Conservation (phyloP, 2,888 invertebrate species). For the Ceramica pisi region DNA sequence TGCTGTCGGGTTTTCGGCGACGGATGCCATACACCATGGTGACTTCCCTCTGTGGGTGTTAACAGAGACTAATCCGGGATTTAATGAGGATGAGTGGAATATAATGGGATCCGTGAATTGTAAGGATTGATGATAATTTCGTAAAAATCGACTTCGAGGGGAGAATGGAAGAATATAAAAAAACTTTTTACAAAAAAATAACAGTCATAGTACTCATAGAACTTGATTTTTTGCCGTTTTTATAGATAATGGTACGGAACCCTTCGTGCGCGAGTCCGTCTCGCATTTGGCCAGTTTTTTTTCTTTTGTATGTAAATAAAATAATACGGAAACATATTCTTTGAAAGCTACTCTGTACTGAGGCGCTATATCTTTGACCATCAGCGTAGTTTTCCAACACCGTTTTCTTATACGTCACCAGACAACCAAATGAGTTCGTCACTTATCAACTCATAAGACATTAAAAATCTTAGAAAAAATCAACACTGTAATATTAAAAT, state of each 20-base stretch:
- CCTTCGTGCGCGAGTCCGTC: too few relatives aligned
- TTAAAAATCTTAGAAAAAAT: slow-evolving; percentile 8
- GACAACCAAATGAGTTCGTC: not conserved
- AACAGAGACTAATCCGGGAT: slow-evolving; percentile 33
- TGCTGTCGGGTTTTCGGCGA: slow-evolving; percentile 25
- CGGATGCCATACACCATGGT: slow-evolving; percentile 26
- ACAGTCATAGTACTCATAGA: too few relatives aligned
- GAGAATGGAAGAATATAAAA: too few relatives aligned
- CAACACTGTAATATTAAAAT: slow-evolving; percentile 1
- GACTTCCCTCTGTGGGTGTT: slow-evolving; percentile 32
- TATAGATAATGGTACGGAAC: too few relatives aligned
- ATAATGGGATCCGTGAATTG: slow-evolving; percentile 27
- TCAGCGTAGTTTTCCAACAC: not conserved
- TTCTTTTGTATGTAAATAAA: too few relatives aligned
- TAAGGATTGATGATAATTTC: slow-evolving; percentile 14
- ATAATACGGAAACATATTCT: too few relatives aligned
- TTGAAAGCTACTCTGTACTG: too few relatives aligned
- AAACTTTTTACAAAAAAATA: too few relatives aligned
- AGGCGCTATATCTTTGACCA: too few relatives aligned
- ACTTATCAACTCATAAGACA: not conserved
- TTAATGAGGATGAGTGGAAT: slow-evolving; percentile 37
- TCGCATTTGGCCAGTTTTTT: too few relatives aligned
- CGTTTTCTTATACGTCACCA: not conserved
- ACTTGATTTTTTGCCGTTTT: too few relatives aligned
- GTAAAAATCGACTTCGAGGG: too few relatives aligned